These are phyloP conservation scores for Furcifer pardalis DNA, from an alignment of 2,797 vertebrate genomes.

Conservation along the genomic window DNA sequence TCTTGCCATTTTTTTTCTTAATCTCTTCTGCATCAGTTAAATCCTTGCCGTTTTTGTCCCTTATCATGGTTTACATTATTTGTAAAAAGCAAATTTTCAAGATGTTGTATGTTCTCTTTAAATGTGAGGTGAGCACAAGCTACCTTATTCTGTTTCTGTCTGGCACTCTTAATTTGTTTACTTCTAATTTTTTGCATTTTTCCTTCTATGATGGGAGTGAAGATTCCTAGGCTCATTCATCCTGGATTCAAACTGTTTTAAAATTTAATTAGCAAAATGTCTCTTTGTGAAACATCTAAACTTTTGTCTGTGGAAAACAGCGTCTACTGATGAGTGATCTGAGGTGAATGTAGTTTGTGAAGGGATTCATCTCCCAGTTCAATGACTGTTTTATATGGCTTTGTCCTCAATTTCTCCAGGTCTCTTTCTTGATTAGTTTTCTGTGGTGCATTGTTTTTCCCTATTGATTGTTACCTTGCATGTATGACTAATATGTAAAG, in stretches of 20 bases:
- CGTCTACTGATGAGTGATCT: background rate
- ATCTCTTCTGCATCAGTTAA: too few species aligned
- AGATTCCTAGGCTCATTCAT: constrained; percentile 14
- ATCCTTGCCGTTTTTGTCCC: too few species aligned
- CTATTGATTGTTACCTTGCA: constrained; percentile 17
- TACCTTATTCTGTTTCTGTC: background rate
- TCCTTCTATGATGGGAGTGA: background rate
- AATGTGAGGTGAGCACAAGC: background rate
- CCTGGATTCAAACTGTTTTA: constrained; percentile 6
- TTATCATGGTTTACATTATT: too few species aligned
- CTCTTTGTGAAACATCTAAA: background rate
- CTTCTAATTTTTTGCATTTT: constrained; percentile 4
- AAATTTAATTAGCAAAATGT: background rate
- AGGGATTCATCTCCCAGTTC: background rate
- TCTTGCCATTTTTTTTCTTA: too few species aligned
- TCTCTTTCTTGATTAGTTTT: background rate
- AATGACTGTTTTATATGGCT: background rate
- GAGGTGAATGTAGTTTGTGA: fast-evolving
- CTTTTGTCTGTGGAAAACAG: background rate
- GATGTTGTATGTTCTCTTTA: background rate
- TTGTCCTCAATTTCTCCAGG: background rate
- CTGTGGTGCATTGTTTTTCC: constrained; percentile 17
- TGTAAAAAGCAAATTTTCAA: background rate
- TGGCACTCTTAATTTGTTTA: constrained; percentile 13
- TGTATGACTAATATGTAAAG: background rate